A percentile compares a stretch with the other conserved stretches of the same genome.
phyloP scores from a whole-genome alignment of 2,797 vertebrate genomes.

The Meriones psammophilus region DNA sequence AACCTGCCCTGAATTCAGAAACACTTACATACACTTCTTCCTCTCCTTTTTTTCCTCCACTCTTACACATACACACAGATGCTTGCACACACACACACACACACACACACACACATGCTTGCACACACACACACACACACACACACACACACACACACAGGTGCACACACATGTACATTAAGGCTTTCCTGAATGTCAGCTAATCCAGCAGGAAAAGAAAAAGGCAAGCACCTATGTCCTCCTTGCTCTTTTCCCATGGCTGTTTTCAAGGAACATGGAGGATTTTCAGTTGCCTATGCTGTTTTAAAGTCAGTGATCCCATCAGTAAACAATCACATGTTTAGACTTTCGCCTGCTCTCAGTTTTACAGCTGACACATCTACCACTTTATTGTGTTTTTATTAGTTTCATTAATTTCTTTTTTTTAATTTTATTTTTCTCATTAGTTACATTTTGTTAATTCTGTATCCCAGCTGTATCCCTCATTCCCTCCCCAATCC shows the following conservation, averaged over 20 bases:
- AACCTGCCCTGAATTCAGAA: not conserved
- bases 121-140: too few relatives aligned
- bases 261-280: slow-evolving; percentile 37
- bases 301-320: slow-evolving; percentile 15
- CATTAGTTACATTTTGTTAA: too few relatives aligned
- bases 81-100: too few relatives aligned
- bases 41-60: not conserved
- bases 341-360: slow-evolving; percentile 30
- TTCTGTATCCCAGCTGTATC: too few relatives aligned
- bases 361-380: not conserved
- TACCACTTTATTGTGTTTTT: slow-evolving; percentile 22
- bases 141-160: too few relatives aligned
- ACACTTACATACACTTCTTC: not conserved
- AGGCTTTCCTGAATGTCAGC: not conserved
- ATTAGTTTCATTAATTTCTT: too few relatives aligned
- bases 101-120: not conserved
- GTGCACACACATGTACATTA: not conserved
- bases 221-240: not conserved
- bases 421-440: too few relatives aligned
- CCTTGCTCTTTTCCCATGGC: not conserved
- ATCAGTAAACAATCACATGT: slow-evolving; percentile 21
- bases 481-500: too few relatives aligned
- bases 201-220: not conserved
- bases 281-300: slow-evolving; percentile 18
- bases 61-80: not conserved